A percentile compares a stretch with the other conserved stretches of the same genome.
These are phyloP conservation scores for Hipposideros armiger DNA, from an alignment of 2,113 vertebrate species.

Conservation along the genomic window DNA sequence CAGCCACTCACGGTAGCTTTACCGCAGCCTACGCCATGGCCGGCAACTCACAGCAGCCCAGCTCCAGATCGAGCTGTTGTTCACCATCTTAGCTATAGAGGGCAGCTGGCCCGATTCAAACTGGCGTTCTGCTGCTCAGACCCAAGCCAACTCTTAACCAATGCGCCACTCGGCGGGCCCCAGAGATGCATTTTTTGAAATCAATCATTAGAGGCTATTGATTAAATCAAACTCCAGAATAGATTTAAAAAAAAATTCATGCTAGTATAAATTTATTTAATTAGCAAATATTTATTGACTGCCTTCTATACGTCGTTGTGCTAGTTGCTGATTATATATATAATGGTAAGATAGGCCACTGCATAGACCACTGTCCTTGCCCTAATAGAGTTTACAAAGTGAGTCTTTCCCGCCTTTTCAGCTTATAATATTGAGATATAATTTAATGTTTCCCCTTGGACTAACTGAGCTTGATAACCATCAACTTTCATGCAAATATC, in stretches of 20 bases:
- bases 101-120: too few species aligned
- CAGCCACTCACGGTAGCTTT: too few species aligned
- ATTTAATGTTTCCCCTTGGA: neutral
- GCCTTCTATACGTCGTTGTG: neutral
- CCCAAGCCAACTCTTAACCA: too few species aligned
- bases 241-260: neutral
- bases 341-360: neutral
- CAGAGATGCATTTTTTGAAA: neutral
- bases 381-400: conserved; percentile 17
- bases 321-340: neutral
- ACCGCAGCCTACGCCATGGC: too few species aligned
- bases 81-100: too few species aligned
- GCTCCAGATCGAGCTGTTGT: too few species aligned
- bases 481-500: neutral
- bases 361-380: neutral
- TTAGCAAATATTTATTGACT: conserved; percentile 1
- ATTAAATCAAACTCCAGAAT: neutral
- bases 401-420: neutral
- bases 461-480: neutral
- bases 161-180: too few species aligned
- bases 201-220: neutral
- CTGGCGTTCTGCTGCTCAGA: too few species aligned
- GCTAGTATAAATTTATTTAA: neutral
- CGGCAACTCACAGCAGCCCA: too few species aligned
- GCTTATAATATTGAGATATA: neutral